Conservation (phyloP, 2,888 invertebrate species). For the Eledone cirrhosa region DNA sequence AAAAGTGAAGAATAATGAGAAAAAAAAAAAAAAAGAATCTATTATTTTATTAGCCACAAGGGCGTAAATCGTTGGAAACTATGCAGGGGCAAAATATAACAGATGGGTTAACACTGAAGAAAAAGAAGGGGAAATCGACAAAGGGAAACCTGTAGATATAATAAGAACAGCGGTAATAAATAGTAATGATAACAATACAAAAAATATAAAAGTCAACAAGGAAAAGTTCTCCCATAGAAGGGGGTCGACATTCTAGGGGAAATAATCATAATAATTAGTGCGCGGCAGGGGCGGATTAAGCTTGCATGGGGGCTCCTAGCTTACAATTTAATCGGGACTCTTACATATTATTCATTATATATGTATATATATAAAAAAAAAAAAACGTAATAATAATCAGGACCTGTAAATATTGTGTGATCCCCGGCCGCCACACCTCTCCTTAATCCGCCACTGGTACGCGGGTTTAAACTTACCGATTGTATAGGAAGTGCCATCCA, state of each 20-base stretch:
- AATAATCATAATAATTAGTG: no score
- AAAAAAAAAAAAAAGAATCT: not conserved
- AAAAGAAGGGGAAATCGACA: not conserved
- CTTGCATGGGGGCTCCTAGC: no score
- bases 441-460: no score
- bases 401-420: not conserved
- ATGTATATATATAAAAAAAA: not conserved
- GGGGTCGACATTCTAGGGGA: no score
- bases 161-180: no score
- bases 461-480: conserved; percentile 75
- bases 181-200: no score
- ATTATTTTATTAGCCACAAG: no score
- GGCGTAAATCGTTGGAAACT: not conserved
- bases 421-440: not conserved
- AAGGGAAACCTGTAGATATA: not conserved
- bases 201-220: no score
- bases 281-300: no score
- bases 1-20: not conserved
- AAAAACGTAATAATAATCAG: not conserved
- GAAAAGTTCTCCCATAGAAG: no score
- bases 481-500: conserved; percentile 86
- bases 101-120: not conserved
- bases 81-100: not conserved
- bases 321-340: no score
- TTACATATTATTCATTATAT: no score